A percentile compares a stretch with the other conserved stretches of the same genome.
Evolutionary conservation across 2,113 vertebrate genomes (phyloP).

Genomic region (Actenoides lindsayi): DNA sequence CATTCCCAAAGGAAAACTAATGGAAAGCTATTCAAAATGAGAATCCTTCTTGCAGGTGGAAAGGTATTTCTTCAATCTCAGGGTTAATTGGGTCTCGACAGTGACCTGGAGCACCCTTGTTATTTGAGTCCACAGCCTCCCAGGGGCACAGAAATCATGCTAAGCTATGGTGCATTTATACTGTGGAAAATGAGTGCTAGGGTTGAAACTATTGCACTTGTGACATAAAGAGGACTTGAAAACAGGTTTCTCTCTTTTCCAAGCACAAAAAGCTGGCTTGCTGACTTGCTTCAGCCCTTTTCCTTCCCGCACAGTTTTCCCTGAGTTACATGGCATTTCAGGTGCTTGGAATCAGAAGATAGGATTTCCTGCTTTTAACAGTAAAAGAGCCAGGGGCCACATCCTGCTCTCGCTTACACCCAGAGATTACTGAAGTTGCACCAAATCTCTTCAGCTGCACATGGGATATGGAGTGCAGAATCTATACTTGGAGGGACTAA

Average conservation of each 20-base stretch:
- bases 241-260: background rate
- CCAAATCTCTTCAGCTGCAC: background rate
- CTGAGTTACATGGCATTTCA: background rate
- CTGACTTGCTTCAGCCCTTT: background rate
- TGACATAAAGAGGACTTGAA: constrained; percentile 3
- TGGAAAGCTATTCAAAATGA: constrained; percentile 51
- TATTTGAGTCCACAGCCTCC: constrained; percentile 10
- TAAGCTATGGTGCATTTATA: constrained; percentile 26
- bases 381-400: background rate
- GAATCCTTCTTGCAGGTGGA: constrained; percentile 25
- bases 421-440: background rate
- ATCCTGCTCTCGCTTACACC: background rate
- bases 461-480: background rate
- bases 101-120: constrained; percentile 48
- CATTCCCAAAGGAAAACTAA: constrained; percentile 38
- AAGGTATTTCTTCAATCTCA: constrained; percentile 38
- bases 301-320: background rate
- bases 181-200: background rate
- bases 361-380: background rate
- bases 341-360: background rate
- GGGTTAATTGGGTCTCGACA: constrained; percentile 2
- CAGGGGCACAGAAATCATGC: constrained; percentile 3
- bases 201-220: background rate
- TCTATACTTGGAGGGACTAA: background rate
- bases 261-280: background rate